Base-by-base conservation (phyloP, 2,888 invertebrate genomes). In the Alviniconcha strummeri region DNA sequence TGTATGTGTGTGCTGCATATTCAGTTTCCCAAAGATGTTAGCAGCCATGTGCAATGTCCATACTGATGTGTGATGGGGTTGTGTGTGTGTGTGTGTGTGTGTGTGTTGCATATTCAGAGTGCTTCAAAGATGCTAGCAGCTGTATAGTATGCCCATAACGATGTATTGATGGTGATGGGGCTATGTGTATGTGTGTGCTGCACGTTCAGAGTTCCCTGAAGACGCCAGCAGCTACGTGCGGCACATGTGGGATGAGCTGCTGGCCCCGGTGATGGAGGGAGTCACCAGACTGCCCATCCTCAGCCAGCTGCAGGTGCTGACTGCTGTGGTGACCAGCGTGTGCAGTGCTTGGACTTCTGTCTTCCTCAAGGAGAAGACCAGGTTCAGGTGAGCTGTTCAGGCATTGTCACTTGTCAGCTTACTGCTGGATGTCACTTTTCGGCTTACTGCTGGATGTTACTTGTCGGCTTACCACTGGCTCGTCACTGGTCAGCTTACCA, bases 321-420 rank as follows among this genome's bases (percentile, higher is more conserved):
- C 92, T 80, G 87, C 90, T 85, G 91, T 91, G 74, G 89, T 90
- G 11, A 89, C 89, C 9, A 89, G 91, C 11, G 86, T 93, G 72
- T 92, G 92, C 88, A 91, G 92, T 74, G 91, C 93, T 7, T 93
- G 92, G 92, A 91, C 91, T 81, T 86, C 89, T 36, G 84, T 89
- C 80, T 92, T 93, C 67, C 89, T 93, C 78, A 89, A 89, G 83
- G 91, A 92, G 83, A 92, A 92, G 84, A 91, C 93, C 83, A 90
- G 90, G 78, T 93, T 93, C 86, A 93, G 93, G 93, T 93, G 82
- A 60, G 83, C n/a, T 0, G 36, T 36, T 36, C 36, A 36, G 36
- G 36, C 36, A 36, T 36, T 36, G 36, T 36, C 3, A 36, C 36
- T 36, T 36, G 36, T 36, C 3, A 3, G 36, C 36, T 36, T 36